Base-by-base conservation (phyloP, 2,888 invertebrate species). In the Polyommatus icarus region DNA sequence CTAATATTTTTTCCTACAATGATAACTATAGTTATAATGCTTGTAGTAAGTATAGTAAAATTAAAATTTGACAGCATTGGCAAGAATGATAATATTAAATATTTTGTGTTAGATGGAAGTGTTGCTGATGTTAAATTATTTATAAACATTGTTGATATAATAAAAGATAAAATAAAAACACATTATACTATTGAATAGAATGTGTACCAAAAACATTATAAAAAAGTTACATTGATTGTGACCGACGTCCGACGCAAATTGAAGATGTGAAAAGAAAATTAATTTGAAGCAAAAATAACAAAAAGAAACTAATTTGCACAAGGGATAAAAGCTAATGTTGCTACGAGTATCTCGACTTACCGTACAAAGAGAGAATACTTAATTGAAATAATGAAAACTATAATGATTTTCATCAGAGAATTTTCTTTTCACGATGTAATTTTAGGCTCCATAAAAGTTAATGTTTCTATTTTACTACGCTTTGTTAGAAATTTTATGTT, bases 331-430 rank as follows among this genome's bases (percentile, higher is more conserved):
- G 29, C 67, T 67, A 32, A 67, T 67, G 29, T 32, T 18, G 29
- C 67, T 29, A n/a, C n/a, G n/a, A n/a, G n/a, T n/a, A 18, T 67
- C 29, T 15, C 18, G 18, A 67, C 29, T 67, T 32, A 10, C 67
- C 67, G 29, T 67, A 32, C 67, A 29, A 67, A 61, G 24, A 67
- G 67, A 18, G 67, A 67, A 67, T 67, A 29, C 12, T 32, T 67
- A 67, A 67, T 67, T 32, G 67, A 67, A 67, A 29, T 15, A 29
- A 29, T 29, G 67, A 29, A 32, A 32, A 67, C 67, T 67, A 18
- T 32, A 29, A 67, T 67, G 15, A 67, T 32, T 67, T 61, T 67
- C 61, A 24, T 20, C 15, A 18, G 29, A 67, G 32, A 32, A 32
- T 29, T 29, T 67, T 67, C 67, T 15, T 32, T 67, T 67, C 29